Percentiles rank a stretch among this genome's conserved stretches.
phyloP scores from a whole-genome alignment of 2,113 vertebrate species.

The Nothoprocta perdicaria region DNA sequence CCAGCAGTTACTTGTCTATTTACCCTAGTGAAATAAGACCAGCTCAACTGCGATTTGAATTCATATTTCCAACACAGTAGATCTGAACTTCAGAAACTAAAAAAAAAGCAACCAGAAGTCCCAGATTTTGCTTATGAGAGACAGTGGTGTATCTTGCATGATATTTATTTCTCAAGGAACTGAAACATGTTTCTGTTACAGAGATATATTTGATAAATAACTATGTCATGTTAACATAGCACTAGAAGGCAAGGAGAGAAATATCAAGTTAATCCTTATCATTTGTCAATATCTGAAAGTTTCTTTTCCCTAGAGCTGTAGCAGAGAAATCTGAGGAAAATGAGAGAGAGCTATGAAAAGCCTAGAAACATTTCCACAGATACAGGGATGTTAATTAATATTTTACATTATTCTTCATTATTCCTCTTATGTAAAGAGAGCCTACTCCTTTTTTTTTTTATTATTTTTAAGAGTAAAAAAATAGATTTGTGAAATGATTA shows the following conservation, averaged over 20 bases:
- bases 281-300: not conserved
- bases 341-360: not conserved
- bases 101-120: not conserved
- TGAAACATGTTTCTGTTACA: not conserved
- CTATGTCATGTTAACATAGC: not conserved
- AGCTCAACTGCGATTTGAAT: not conserved
- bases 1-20: not conserved
- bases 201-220: not conserved
- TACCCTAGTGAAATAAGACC: not conserved
- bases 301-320: not conserved
- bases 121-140: not conserved
- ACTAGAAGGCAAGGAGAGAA: not conserved
- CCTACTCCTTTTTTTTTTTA: not conserved
- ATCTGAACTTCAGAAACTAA: not conserved
- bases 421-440: not conserved
- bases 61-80: not conserved
- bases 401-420: not conserved
- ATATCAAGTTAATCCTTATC: constrained; percentile 2
- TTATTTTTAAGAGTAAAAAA: not conserved
- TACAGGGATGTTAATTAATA: not conserved
- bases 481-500: not conserved
- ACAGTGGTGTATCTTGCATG: not conserved
- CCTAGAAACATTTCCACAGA: not conserved
- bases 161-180: not conserved
- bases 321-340: not conserved